Evolutionary conservation across 2,888 invertebrate species (phyloP), one percentile per base, ranked within the genome.

Genomic region (Tricholauxania praeusta): DNA sequence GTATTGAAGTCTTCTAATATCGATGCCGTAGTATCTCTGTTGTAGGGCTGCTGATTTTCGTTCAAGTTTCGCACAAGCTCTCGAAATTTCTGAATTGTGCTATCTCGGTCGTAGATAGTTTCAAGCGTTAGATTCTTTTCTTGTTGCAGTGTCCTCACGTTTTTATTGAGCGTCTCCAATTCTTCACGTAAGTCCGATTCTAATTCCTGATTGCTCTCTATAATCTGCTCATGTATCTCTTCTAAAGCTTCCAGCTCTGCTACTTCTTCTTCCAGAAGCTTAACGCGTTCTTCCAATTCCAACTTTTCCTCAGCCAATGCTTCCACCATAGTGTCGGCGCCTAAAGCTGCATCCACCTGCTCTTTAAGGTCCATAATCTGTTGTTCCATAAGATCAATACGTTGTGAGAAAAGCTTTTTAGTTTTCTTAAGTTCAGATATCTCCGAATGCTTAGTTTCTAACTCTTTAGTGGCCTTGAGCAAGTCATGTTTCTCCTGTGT

Each of bases 271-370:
- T 96, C 94, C 68, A 98, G 87, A 79, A 95, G 92, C 66, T 92
- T 92, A 1, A 92, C 94, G 88, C 93, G 93, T 81, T 99, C 99
- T 87, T 99, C 99, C 73, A 99, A 88, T 22, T 93, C 93, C 87
- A 99, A 91, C 87, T 98, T 99, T 84, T 94, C 93, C 80, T 96
- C 96, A 0, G 98, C 96, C 70, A 99, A 89, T 79, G 94, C 93
- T 80, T 98, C 97, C 2, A 99, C 97, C 98, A 99, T 99, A 87
- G 98, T 97, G 87, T 99, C 99, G 1, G 99, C 96, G 0, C 99
- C 99, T 49, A 99, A 89, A 0, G 98, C 97, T 0, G 98, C 98
- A 88, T 99, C 99, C 55, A 99, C 94, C 87, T 95, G 94, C 86
- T 98, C 98, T 82, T 97, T 93, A 0, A 98, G 90, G 86, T 98